These are phyloP conservation scores for Sebastiscus albofasciatus DNA, from an alignment of 2,797 vertebrate genomes.

Conservation along the genomic window DNA sequence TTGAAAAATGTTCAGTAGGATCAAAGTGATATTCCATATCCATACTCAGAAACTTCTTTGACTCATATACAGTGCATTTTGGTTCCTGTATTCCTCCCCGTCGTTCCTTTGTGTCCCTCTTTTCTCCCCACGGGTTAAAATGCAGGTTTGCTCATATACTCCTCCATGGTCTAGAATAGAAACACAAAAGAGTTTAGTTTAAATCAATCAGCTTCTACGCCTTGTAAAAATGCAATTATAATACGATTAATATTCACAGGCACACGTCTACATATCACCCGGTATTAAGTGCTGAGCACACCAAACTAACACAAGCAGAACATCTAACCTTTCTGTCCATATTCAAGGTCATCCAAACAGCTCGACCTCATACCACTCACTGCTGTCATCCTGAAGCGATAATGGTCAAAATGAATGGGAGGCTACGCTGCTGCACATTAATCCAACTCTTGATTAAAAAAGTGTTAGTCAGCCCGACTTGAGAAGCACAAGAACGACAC, in stretches of 20 bases:
- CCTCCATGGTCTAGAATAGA: conserved; percentile 91
- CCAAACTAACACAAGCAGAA: conserved; percentile 77
- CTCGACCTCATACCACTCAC: conserved; percentile 85
- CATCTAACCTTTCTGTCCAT: conserved; percentile 85
- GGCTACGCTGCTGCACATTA: conserved; percentile 63
- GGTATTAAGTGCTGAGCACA: conserved; percentile 64
- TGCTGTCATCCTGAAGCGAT: conserved; percentile 82
- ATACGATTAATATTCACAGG: conserved; percentile 43
- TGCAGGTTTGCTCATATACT: conserved; percentile 97
- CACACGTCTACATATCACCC: conserved; percentile 58
- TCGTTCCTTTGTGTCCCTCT: background rate
- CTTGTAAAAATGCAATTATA: background rate
- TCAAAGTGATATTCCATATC: background rate
- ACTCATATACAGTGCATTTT: conserved; percentile 34
- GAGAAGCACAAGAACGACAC: conserved; percentile 59
- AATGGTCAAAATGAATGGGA: conserved; percentile 79
- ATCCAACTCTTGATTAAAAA: conserved; percentile 57
- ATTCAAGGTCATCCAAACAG: conserved; percentile 85
- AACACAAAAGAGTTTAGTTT: background rate
- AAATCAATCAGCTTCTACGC: background rate
- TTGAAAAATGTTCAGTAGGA: conserved; percentile 27
- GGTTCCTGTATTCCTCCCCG: conserved; percentile 7
- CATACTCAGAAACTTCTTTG: conserved; percentile 28
- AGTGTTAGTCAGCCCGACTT: conserved; percentile 68
- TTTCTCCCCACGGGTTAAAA: conserved; percentile 81